Evolutionary conservation across 2,113 vertebrate species (phyloP).

Genomic region (Notothenia coriiceps): DNA sequence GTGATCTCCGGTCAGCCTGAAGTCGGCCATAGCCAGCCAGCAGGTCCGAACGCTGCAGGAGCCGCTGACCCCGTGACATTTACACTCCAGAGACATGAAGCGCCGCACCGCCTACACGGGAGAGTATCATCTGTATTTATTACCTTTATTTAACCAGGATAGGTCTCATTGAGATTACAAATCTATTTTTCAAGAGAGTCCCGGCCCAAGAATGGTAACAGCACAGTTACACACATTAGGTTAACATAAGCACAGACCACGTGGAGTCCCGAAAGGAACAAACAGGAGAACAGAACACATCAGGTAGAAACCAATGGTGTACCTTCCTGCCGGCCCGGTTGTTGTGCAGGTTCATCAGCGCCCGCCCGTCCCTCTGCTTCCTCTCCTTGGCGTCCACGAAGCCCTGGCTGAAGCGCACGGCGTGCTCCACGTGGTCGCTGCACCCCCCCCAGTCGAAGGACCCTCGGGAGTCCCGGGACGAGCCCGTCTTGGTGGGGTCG

Average conservation of each 20-base stretch:
- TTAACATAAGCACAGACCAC: too few relatives aligned
- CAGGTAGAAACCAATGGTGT: too few relatives aligned
- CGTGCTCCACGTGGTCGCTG: conserved; percentile 95
- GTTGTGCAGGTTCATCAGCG: conserved; percentile 96
- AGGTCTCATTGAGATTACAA: too few relatives aligned
- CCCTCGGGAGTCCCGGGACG: conserved; percentile 89
- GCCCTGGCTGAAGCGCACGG: conserved; percentile 90
- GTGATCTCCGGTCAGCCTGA: conserved; percentile 93
- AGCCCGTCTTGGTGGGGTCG: conserved; percentile 92
- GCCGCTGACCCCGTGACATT: conserved; percentile 97
- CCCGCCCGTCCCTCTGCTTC: conserved; percentile 91
- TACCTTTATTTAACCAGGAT: too few relatives aligned
- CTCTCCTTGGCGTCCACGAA: conserved; percentile 95
- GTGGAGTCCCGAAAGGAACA: too few relatives aligned
- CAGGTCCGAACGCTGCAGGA: conserved; percentile 95
- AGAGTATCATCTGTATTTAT: too few relatives aligned
- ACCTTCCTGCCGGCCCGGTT: conserved; percentile 96
- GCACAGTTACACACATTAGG: too few relatives aligned
- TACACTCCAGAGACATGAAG: conserved; percentile 95
- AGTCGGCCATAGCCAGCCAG: conserved; percentile 96
- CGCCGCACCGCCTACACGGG: conserved; percentile 90
- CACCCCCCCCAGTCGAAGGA: conserved; percentile 97
- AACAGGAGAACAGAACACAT: too few relatives aligned
- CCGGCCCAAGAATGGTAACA: too few relatives aligned
- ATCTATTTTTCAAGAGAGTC: too few relatives aligned